Percentiles rank a stretch among this genome's conserved stretches.
phyloP scores from a whole-genome alignment of 1,140 invertebrate species.

The Neoseiulus cucumeris region DNA sequence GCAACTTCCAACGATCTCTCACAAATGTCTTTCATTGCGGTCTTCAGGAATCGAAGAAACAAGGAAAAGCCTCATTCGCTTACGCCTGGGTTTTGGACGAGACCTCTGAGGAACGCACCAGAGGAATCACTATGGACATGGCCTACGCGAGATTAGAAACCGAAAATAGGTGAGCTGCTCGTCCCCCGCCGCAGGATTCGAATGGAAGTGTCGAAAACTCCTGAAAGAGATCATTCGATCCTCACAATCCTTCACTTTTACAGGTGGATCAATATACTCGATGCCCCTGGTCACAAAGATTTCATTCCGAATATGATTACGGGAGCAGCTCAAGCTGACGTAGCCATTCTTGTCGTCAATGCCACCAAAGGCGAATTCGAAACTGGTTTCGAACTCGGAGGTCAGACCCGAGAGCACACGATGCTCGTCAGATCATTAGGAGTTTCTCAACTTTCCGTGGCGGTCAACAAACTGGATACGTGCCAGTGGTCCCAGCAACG shows the following conservation, averaged over 20 bases:
- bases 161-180: conserved; percentile 52
- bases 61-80: conserved; percentile 93
- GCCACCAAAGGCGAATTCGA: conserved; percentile 88
- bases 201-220: no score
- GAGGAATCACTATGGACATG: conserved; percentile 91
- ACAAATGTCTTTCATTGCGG: no score
- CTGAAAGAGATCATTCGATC: no score
- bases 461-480: conserved; percentile 66
- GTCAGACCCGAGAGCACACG: conserved; percentile 93
- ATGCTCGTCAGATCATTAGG: conserved; percentile 48
- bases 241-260: not conserved
- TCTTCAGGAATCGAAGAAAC: conserved; percentile 68
- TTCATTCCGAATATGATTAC: conserved; percentile 99
- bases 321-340: conserved; percentile 89
- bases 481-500: conserved; percentile 53
- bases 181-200: no score
- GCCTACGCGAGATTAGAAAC: conserved; percentile 86
- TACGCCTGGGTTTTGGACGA: conserved; percentile 99
- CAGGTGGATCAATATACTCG: conserved; percentile 37
- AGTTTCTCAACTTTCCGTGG: conserved; percentile 61
- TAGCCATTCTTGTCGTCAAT: conserved; percentile 85
- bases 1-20: no score
- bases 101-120: conserved; percentile 78
- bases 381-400: conserved; percentile 89
- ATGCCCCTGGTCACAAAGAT: conserved; percentile 92